Evolutionary conservation across 2,888 invertebrate genomes (phyloP).

Genomic region (Lobophora halterata): DNA sequence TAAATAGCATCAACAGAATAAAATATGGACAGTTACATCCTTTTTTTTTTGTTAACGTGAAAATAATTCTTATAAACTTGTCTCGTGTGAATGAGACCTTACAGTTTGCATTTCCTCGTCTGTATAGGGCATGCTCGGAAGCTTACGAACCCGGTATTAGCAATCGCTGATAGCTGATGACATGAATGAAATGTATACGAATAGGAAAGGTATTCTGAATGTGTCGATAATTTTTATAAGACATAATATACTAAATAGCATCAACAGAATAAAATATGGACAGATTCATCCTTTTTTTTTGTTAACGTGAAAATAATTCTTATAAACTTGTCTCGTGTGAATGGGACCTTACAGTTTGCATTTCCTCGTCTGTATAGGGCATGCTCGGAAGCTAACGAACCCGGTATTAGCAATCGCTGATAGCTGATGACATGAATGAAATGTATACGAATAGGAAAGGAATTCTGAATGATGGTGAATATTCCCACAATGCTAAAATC

Average conservation of each 20-base stretch:
- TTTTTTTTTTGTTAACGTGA: too few species aligned
- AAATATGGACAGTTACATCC: too few species aligned
- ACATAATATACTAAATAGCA: too few species aligned
- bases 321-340: background rate
- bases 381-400: slow-evolving; percentile 16
- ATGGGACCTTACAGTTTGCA: background rate
- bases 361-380: slow-evolving; percentile 13
- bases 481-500: too few species aligned
- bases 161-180: slow-evolving; percentile 11
- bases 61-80: too few species aligned
- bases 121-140: slow-evolving; percentile 14
- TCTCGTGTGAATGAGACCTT: background rate
- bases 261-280: too few species aligned
- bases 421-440: slow-evolving; percentile 8
- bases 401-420: slow-evolving; percentile 9
- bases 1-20: too few species aligned
- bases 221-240: too few species aligned
- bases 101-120: slow-evolving; percentile 11
- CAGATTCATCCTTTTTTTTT: too few species aligned
- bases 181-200: slow-evolving; percentile 8
- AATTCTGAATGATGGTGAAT: slow-evolving; percentile 4
- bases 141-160: slow-evolving; percentile 10
- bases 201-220: slow-evolving; percentile 7
- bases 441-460: slow-evolving; percentile 6
- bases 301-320: too few species aligned